Conservation (phyloP, 2,888 invertebrate species). For the Bruchidius siliquastri region DNA sequence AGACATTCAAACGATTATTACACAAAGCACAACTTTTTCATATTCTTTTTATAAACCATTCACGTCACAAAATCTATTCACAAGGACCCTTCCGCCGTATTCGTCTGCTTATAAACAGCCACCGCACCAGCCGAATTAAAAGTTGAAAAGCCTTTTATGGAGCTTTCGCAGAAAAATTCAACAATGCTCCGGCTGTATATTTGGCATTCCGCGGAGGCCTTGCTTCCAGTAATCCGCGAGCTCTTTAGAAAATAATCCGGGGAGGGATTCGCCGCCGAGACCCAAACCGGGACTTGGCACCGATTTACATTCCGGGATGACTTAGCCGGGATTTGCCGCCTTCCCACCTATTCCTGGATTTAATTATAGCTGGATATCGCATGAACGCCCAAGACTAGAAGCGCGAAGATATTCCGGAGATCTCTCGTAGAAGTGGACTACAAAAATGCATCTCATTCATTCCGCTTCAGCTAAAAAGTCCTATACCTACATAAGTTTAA, state of each 20-base stretch:
- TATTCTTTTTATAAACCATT: not conserved
- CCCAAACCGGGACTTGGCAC: constrained; percentile 8
- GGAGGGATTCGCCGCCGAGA: constrained; percentile 2
- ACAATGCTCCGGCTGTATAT: constrained; percentile 6
- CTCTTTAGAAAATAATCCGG: constrained; percentile 37
- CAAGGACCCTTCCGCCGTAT: not conserved
- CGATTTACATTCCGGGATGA: constrained; percentile 36
- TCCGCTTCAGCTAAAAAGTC: too few species aligned
- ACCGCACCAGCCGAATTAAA: not conserved
- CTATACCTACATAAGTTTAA: too few species aligned
- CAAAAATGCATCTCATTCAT: too few species aligned
- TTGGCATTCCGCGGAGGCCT: constrained; percentile 24
- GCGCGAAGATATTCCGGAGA: not conserved
- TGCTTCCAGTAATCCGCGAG: constrained; percentile 26
- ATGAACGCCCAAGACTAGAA: not conserved
- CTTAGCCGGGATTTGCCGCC: constrained; percentile 32
- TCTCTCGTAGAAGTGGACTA: too few species aligned
- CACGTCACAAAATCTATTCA: not conserved
- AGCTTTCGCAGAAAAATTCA: not conserved
- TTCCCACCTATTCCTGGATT: constrained; percentile 35
- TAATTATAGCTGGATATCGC: constrained; percentile 20
- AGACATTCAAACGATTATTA: constrained; percentile 5
- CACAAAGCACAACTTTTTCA: not conserved
- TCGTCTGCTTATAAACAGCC: not conserved
- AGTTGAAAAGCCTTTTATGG: not conserved